phyloP scores from a whole-genome alignment of 2,888 invertebrate genomes.

The Zeuzera pyrina region DNA sequence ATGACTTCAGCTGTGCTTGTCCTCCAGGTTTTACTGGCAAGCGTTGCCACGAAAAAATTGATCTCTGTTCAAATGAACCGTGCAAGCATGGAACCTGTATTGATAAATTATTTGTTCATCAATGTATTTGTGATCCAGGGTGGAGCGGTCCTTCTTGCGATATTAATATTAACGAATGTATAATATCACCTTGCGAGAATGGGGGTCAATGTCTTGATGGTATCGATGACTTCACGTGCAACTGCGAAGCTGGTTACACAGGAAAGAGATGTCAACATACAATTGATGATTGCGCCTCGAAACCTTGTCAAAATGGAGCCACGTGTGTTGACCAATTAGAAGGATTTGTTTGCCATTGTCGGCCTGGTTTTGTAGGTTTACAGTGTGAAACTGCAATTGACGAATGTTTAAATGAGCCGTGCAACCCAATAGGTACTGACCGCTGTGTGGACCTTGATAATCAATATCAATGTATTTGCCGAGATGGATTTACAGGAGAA shows the following conservation, averaged over 20 bases:
- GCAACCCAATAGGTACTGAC: constrained; percentile 91
- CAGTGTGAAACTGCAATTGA: constrained; percentile 95
- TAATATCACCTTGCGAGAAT: constrained; percentile 90
- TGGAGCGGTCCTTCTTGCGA: constrained; percentile 93
- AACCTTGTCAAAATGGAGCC: constrained; percentile 94
- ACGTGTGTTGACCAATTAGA: constrained; percentile 90
- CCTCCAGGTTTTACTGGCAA: constrained; percentile 96
- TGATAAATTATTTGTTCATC: constrained; percentile 88
- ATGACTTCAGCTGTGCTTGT: constrained; percentile 95
- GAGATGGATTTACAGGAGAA: constrained; percentile 88
- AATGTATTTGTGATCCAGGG: constrained; percentile 93
- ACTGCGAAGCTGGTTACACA: constrained; percentile 94
- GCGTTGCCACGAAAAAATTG: constrained; percentile 95
- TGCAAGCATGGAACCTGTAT: constrained; percentile 96
- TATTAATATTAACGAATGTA: constrained; percentile 93
- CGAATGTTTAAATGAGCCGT: constrained; percentile 92
- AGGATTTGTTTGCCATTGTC: constrained; percentile 93
- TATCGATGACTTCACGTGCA: constrained; percentile 87
- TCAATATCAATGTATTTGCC: constrained; percentile 89
- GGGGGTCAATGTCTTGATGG: constrained; percentile 93
- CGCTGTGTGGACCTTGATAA: constrained; percentile 92
- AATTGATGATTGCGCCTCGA: constrained; percentile 91
- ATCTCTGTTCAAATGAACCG: constrained; percentile 90
- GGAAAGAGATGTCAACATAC: constrained; percentile 95
- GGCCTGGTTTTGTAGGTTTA: constrained; percentile 93